Conservation (phyloP, 2,113 vertebrate genomes). For the Chaetodon auriga region DNA sequence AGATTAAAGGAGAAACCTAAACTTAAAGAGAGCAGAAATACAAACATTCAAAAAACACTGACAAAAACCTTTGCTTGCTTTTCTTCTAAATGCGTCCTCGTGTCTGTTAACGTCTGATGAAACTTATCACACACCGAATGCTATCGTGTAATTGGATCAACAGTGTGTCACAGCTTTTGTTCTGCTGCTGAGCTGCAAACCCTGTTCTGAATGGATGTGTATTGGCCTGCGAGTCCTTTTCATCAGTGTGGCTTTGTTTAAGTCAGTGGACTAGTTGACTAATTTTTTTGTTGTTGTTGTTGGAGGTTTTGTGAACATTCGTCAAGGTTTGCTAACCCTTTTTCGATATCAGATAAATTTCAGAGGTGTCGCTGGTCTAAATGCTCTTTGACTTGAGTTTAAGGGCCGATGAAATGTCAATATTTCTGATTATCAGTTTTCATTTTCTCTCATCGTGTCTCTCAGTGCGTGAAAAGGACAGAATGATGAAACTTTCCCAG, state of each 20-base stretch:
- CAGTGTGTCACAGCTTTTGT: neutral
- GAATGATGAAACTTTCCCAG: conserved; percentile 68
- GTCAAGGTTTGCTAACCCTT: neutral
- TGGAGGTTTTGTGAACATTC: conserved; percentile 9
- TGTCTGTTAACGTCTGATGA: neutral
- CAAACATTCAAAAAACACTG: neutral
- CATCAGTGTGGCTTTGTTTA: conserved; percentile 39
- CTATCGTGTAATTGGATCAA: neutral
- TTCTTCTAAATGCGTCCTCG: neutral
- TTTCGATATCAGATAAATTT: neutral
- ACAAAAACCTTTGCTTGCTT: neutral
- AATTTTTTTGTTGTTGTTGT: neutral
- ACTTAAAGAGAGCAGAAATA: neutral
- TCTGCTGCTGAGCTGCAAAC: conserved; percentile 10
- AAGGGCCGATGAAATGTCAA: neutral
- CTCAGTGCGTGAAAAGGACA: neutral
- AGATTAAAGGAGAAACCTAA: neutral
- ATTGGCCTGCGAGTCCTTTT: conserved; percentile 51
- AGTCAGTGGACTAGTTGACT: conserved; percentile 24
- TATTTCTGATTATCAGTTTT: conserved; percentile 11
- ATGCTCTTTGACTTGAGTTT: neutral
- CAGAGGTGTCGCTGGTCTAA: neutral
- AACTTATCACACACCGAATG: neutral
- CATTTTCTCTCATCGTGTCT: neutral
- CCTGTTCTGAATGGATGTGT: conserved; percentile 43